phyloP scores from a whole-genome alignment of 2,113 vertebrate genomes.

The Penelope pileata region DNA sequence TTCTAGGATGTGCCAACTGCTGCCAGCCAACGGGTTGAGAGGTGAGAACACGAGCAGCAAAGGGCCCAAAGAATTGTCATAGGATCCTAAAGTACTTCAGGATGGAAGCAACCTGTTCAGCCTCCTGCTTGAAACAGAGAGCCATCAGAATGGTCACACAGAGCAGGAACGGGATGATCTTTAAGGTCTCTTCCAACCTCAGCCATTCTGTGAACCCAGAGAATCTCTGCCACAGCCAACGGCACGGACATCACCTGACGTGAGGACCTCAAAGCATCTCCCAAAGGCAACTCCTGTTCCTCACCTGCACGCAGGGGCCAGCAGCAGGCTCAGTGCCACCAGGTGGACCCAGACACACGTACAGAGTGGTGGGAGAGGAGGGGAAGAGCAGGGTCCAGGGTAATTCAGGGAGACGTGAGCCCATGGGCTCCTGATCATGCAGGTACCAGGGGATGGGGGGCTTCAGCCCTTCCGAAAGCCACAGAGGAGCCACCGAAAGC shows the following conservation, averaged over 20 bases:
- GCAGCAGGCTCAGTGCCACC: background rate
- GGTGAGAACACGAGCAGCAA: background rate
- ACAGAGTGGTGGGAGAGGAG: background rate
- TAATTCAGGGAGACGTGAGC: background rate
- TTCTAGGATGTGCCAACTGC: background rate
- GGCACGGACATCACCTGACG: accelerated
- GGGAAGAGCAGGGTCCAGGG: background rate
- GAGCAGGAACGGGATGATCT: too few species aligned
- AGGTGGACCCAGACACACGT: background rate
- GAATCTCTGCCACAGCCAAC: accelerated
- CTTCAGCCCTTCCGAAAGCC: background rate
- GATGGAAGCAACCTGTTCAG: background rate
- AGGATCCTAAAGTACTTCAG: background rate
- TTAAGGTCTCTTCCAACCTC: too few species aligned
- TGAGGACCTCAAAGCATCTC: background rate
- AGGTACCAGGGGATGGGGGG: background rate
- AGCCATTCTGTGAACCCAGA: too few species aligned
- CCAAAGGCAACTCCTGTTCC: background rate
- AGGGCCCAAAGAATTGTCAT: background rate
- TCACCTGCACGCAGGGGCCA: background rate
- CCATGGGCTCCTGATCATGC: background rate
- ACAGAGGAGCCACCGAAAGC: background rate
- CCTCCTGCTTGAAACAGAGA: background rate
- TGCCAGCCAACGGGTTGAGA: background rate
- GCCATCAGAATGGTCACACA: background rate